Percentiles rank a stretch among this genome's conserved stretches.
These are phyloP conservation scores for Ceuthmochares aereus DNA, from an alignment of 2,113 vertebrate species.

Conservation along the genomic window DNA sequence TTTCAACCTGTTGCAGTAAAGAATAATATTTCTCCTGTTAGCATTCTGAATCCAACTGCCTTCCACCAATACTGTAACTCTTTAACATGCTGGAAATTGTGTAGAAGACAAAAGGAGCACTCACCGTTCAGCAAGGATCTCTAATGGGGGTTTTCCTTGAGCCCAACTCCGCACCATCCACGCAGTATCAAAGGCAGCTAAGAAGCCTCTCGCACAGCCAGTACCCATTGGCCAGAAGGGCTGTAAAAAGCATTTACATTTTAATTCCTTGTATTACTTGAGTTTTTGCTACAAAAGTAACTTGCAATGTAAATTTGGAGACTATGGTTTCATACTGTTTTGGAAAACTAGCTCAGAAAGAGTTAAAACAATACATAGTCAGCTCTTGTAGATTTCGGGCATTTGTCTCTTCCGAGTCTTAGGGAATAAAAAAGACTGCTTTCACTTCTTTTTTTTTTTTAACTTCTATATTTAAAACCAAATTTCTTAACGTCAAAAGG, in stretches of 20 bases:
- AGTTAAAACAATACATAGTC: neutral
- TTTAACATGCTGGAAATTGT: neutral
- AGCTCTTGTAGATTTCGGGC: neutral
- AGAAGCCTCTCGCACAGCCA: constrained; percentile 94
- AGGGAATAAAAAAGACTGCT: neutral
- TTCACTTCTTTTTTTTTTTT: neutral
- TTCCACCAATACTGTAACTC: neutral
- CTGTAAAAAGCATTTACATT: constrained; percentile 69
- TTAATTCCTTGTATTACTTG: neutral
- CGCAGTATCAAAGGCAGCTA: constrained; percentile 93
- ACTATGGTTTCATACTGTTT: neutral
- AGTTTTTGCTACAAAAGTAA: neutral
- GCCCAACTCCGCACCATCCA: constrained; percentile 98
- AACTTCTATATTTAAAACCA: neutral
- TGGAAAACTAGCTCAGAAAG: neutral
- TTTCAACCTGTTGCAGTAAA: neutral
- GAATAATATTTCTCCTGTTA: neutral
- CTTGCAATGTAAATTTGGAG: neutral
- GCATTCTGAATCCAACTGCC: neutral
- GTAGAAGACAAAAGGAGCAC: neutral
- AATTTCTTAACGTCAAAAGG: neutral
- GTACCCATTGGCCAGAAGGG: constrained; percentile 99
- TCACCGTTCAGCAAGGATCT: constrained; percentile 94
- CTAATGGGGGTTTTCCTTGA: constrained; percentile 83
- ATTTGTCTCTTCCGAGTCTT: neutral